Base-by-base conservation (phyloP, 2,797 vertebrate species). In the Chaunax sp. region DNA sequence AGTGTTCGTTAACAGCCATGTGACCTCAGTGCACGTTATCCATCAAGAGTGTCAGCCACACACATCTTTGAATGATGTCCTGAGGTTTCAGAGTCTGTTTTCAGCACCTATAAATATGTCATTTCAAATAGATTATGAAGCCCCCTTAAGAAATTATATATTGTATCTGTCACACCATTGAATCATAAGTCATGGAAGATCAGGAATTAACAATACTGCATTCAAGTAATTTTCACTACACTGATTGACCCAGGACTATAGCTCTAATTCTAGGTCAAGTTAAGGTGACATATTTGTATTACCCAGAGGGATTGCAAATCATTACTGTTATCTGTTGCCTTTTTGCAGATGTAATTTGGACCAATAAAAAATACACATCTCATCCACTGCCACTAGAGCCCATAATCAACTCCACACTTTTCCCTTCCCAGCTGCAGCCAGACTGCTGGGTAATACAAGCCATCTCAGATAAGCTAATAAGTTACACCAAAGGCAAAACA, bases 401-500 rank as follows among this genome's bases (percentile, higher is more conserved):
- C 7, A 20, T 50, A 43, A 46, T 52, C 30, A 60, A 53, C 25
- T 41, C 35, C 38, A 1, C 18, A 23, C 54, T 47, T 69, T 64
- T 64, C 37, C 51, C 38, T 57, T 35, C 47, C 15, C 58, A 47
- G 53, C 43, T 26, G 6, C 49, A 26, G 22, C 60, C 59, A 69
- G 47, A 65, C 75, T 51, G 22, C 50, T 56, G 69, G 40, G 81
- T 78, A 89, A 89, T 49, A 28, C n/a, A 23, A 84, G 60, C 78
- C 77, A 64, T 62, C 4, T 71, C 75, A 67, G 63, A 81, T 83
- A 71, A 80, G 65, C 78, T 87, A 80, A 89, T 92, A 79, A 83
- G 78, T 67, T 71, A 50, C 35, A 75, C 69, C 63, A 81, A 71
- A 80, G 74, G 74, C 40, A 69, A 49, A 80, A 69, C 56, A 30